phyloP scores from a whole-genome alignment of 2,888 invertebrate genomes.

The Papilio gigon region DNA sequence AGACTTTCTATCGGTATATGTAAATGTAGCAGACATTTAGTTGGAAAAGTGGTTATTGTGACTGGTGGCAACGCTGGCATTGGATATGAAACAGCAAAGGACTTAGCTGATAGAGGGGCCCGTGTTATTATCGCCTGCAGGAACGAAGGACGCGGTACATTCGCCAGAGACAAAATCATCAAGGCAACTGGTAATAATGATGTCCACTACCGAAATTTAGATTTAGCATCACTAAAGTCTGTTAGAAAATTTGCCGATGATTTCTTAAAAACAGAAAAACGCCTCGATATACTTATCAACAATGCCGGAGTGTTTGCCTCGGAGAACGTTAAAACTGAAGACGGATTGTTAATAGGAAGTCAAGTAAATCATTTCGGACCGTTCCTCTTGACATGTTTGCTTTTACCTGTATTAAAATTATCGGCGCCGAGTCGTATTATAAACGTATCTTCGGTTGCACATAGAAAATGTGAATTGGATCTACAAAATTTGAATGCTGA shows the following conservation, averaged over 20 bases:
- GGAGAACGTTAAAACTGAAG: constrained; percentile 73
- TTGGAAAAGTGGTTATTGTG: constrained; percentile 90
- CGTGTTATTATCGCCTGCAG: constrained; percentile 90
- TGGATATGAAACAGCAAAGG: constrained; percentile 87
- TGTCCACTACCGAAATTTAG: constrained; percentile 64
- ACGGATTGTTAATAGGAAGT: constrained; percentile 83
- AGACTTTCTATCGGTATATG: constrained; percentile 43
- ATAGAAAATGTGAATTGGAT: constrained; percentile 51
- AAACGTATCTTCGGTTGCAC: constrained; percentile 57
- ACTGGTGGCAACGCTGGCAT: constrained; percentile 92
- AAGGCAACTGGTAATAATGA: constrained; percentile 50
- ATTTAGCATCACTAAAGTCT: constrained; percentile 77
- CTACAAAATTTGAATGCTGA: constrained; percentile 47
- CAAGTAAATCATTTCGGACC: constrained; percentile 84
- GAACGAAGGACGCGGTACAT: constrained; percentile 84
- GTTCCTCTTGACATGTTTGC: constrained; percentile 84
- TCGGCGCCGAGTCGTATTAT: constrained; percentile 59
- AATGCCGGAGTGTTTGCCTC: constrained; percentile 79
- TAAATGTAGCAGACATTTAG: constrained; percentile 49
- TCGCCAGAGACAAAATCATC: constrained; percentile 62
- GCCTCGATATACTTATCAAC: constrained; percentile 82
- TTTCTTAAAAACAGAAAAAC: constrained; percentile 69
- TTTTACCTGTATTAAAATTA: constrained; percentile 65
- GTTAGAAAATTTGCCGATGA: constrained; percentile 82
- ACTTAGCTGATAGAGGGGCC: constrained; percentile 86